Evolutionary conservation across 1,140 invertebrate species (phyloP).

Genomic region (Rhizoglyphus robini): DNA sequence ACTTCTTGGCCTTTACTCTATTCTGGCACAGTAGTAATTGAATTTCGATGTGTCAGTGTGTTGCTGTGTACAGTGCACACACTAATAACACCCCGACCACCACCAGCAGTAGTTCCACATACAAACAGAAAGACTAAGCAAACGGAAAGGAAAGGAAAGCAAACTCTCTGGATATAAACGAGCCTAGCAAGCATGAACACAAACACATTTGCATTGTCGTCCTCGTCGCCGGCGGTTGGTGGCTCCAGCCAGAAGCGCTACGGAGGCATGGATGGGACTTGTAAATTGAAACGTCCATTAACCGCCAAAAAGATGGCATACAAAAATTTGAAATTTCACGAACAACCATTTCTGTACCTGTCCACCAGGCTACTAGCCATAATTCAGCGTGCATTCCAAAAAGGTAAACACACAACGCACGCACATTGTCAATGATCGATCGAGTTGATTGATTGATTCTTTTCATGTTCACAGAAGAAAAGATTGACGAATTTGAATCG

Average conservation of each 20-base stretch:
- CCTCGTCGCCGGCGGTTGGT: background rate
- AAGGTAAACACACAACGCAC: background rate
- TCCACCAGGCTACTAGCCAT: background rate
- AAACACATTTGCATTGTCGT: constrained; percentile 8
- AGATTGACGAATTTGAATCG: constrained; percentile 20
- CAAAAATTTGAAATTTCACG: background rate
- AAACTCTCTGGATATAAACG: background rate
- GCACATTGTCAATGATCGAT: background rate
- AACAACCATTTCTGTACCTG: background rate
- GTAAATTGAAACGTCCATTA: background rate
- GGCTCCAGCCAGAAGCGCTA: background rate
- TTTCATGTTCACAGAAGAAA: constrained; percentile 9
- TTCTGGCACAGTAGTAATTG: background rate
- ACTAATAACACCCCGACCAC: background rate
- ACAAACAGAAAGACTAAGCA: background rate
- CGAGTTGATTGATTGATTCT: background rate
- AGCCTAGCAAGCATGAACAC: background rate
- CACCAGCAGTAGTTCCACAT: background rate
- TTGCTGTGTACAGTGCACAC: background rate
- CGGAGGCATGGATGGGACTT: background rate
- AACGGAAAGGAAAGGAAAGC: background rate
- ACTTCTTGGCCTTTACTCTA: background rate
- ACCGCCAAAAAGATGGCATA: background rate
- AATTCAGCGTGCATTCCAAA: background rate
- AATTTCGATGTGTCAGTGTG: background rate